Evolutionary conservation across 2,113 vertebrate species (phyloP).

Genomic region (Elaphurus davidianus): DNA sequence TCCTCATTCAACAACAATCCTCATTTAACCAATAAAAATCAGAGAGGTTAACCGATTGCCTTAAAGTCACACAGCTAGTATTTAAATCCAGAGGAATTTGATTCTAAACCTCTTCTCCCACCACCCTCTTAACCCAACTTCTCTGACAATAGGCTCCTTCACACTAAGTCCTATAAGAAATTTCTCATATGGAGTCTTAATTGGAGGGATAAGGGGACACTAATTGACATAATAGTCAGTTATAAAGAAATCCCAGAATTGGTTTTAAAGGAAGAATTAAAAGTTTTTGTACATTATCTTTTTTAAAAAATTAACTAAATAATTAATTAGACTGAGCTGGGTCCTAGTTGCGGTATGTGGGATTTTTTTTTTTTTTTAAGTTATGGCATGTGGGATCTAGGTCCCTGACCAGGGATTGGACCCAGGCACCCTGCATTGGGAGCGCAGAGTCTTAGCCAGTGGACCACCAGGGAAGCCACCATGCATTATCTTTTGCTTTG

Average conservation of each 20-base stretch:
- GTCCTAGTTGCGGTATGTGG: not conserved
- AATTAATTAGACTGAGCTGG: not conserved
- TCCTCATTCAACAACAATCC: not conserved
- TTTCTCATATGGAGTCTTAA: not conserved
- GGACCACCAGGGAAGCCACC: not conserved
- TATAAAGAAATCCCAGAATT: not conserved
- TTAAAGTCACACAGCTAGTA: not conserved
- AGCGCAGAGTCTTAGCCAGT: not conserved
- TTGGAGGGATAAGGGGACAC: not conserved
- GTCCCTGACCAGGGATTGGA: not conserved
- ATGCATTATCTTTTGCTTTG: not conserved
- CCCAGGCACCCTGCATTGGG: not conserved
- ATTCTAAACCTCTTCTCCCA: not conserved
- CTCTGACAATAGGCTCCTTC: not conserved
- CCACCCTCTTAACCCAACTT: not conserved
- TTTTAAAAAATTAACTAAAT: not conserved
- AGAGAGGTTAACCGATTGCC: not conserved
- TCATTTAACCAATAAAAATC: not conserved
- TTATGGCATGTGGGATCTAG: not conserved
- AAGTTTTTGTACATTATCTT: not conserved
- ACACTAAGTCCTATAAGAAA: not conserved
- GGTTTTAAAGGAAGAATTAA: not conserved
- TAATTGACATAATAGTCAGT: not conserved
- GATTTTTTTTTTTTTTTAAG: not conserved
- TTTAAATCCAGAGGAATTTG: not conserved